These are phyloP conservation scores for Girardinus metallicus DNA, from an alignment of 2,797 vertebrate genomes.

Conservation along the genomic window DNA sequence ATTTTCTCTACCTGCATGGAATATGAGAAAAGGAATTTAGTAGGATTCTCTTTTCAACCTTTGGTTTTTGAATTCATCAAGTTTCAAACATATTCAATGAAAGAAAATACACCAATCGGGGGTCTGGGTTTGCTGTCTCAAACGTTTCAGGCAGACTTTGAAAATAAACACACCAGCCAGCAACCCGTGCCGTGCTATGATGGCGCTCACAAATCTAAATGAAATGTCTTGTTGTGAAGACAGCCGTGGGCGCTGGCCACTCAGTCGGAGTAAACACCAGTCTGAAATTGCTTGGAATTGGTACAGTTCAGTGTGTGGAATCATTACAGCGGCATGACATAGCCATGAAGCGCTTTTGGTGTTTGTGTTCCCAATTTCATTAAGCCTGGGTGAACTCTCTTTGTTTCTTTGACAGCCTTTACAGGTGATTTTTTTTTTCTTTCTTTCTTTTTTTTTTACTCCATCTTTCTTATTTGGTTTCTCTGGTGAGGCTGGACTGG, in stretches of 20 bases:
- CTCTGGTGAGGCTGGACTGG: conserved; percentile 37
- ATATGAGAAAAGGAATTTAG: conserved; percentile 11
- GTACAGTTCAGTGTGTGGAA: conserved; percentile 37
- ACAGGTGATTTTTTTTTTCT: background rate
- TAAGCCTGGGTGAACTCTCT: conserved; percentile 30
- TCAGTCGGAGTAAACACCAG: conserved; percentile 65
- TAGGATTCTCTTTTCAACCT: conserved; percentile 14
- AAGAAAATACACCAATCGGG: conserved; percentile 34
- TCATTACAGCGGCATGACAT: conserved; percentile 55
- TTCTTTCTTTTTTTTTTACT: background rate
- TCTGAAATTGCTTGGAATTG: conserved; percentile 59
- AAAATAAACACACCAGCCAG: conserved; percentile 30
- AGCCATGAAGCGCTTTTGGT: conserved; percentile 39
- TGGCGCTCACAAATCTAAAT: conserved; percentile 56
- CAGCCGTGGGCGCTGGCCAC: conserved; percentile 50
- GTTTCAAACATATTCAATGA: conserved; percentile 48
- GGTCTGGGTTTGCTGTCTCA: conserved; percentile 19
- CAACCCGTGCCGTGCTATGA: background rate
- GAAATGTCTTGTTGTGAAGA: conserved; percentile 55
- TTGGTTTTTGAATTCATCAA: conserved; percentile 33
- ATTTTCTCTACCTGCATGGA: background rate
- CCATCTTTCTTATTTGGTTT: conserved; percentile 49
- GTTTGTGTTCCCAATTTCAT: conserved; percentile 62
- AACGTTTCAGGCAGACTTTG: conserved; percentile 46
- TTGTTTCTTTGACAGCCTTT: conserved; percentile 48